These are phyloP conservation scores for Drosophila nr. perissopoda DNA, from an alignment of 2,888 invertebrate genomes.

Conservation along the genomic window DNA sequence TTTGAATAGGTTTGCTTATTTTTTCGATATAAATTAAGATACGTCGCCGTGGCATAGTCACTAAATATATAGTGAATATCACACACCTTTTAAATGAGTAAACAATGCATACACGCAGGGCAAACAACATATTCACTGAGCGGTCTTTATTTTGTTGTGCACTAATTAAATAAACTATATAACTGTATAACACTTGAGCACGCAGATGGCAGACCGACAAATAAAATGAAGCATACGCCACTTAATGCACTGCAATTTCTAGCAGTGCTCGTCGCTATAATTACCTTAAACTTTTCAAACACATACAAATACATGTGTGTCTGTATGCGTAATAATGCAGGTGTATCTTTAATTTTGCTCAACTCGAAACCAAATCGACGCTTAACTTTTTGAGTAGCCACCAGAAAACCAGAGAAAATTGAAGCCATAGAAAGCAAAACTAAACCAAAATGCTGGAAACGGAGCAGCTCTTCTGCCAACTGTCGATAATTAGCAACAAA, in stretches of 20 bases:
- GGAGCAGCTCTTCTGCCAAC: slow-evolving; percentile 47
- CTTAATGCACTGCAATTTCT: slow-evolving; percentile 17
- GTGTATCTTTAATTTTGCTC: slow-evolving; percentile 32
- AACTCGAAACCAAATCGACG: slow-evolving; percentile 46
- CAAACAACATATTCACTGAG: background rate
- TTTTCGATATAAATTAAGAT: background rate
- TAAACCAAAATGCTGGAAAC: slow-evolving; percentile 25
- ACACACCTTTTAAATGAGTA: background rate
- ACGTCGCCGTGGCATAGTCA: background rate
- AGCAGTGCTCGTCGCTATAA: slow-evolving; percentile 32
- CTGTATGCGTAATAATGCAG: background rate
- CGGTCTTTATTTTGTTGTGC: background rate
- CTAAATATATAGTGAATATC: background rate
- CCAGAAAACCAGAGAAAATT: slow-evolving; percentile 32
- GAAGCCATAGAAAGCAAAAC: slow-evolving; percentile 32
- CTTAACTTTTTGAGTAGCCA: slow-evolving; percentile 58
- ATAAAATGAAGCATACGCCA: slow-evolving; percentile 48
- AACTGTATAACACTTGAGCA: slow-evolving; percentile 30
- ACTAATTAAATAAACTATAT: slow-evolving; percentile 28
- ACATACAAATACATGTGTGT: background rate
- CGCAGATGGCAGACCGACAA: slow-evolving; percentile 9
- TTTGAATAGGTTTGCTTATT: background rate
- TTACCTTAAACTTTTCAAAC: slow-evolving; percentile 39
- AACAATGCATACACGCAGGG: background rate
- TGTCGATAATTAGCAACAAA: slow-evolving; percentile 77